Evolutionary conservation across 2,888 invertebrate species (phyloP), one percentile per base, ranked within the genome.

Genomic region (Archaeoteleia sp.): DNA sequence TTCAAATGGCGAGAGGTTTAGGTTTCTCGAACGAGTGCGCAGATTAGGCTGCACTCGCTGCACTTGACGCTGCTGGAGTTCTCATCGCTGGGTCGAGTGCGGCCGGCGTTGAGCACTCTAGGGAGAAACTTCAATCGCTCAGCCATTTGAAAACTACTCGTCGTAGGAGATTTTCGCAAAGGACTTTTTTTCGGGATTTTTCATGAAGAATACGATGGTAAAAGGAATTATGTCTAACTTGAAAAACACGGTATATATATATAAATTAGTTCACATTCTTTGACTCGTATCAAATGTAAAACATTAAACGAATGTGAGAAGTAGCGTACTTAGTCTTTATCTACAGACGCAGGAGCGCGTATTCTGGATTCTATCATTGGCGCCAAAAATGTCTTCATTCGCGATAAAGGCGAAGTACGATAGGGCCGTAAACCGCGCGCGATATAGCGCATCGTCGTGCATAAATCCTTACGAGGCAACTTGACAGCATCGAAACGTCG

Each of bases 341-440:
- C 67, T 69, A 32, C 42, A 45, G 40, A 49, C 62, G 54, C 30
- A 46, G 51, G 42, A 49, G 37, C 49, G 65, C 63, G 67, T n/a
- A 72, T 71, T 72, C 70, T 74, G 77, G 75, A 76, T 75, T 78
- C 74, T 66, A 76, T 74, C 70, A 66, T 70, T 75, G 82, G 80
- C 80, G 82, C 81, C 80, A 73, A 81, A 80, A 82, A 75, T 75
- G 77, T 80, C 78, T 76, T 76, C 76, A 75, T 78, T 74, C 74
- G 74, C 71, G 80, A 79, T 80, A 79, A 81, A 77, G 77, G 74
- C 73, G 72, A 66, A 67, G 71, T 71, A 73, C 72, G 77, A 80
- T 77, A 66, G 79, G 77, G 79, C 65, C 76, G 78, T 81, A 80
- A 81, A 81, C 70, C 76, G 61, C 57, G 62, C 48, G 63, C 70